Conservation (phyloP, 1,140 invertebrate genomes). For the Drosophila equinoxialis region DNA sequence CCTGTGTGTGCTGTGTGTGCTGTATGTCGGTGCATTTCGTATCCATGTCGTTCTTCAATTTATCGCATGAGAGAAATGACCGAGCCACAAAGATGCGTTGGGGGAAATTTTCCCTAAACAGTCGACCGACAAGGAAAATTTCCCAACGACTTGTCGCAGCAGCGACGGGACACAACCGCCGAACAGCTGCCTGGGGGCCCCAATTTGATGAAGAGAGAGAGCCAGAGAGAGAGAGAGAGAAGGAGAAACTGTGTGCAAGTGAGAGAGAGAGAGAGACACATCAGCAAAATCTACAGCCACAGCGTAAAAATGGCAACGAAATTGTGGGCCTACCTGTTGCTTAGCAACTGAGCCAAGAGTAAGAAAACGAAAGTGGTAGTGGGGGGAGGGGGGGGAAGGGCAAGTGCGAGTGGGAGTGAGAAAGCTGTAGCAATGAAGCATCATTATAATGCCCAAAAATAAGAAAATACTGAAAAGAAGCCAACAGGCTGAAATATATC, state of each 20-base stretch:
- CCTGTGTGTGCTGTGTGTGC: constrained; percentile 16
- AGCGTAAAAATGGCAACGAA: constrained; percentile 21
- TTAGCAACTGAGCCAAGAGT: constrained; percentile 57
- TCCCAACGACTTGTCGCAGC: constrained; percentile 50
- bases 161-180: constrained; percentile 6
- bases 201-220: no score
- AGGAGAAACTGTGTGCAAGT: neutral
- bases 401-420: no score
- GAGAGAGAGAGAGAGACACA: neutral
- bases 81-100: neutral
- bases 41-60: constrained; percentile 4
- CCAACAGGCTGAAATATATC: neutral
- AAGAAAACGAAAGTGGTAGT: neutral
- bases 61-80: constrained; percentile 63
- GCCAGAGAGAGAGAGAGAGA: constrained; percentile 1
- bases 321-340: constrained; percentile 74
- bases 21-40: constrained; percentile 4
- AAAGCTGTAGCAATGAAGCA: neutral
- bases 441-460: constrained; percentile 1
- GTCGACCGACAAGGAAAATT: constrained; percentile 20
- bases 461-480: neutral
- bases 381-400: no score
- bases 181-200: neutral
- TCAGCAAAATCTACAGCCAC: neutral
- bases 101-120: constrained; percentile 46